Percentiles rank a stretch among this genome's conserved stretches.
phyloP scores from a whole-genome alignment of 2,888 invertebrate genomes.

The Noctua fimbriata region DNA sequence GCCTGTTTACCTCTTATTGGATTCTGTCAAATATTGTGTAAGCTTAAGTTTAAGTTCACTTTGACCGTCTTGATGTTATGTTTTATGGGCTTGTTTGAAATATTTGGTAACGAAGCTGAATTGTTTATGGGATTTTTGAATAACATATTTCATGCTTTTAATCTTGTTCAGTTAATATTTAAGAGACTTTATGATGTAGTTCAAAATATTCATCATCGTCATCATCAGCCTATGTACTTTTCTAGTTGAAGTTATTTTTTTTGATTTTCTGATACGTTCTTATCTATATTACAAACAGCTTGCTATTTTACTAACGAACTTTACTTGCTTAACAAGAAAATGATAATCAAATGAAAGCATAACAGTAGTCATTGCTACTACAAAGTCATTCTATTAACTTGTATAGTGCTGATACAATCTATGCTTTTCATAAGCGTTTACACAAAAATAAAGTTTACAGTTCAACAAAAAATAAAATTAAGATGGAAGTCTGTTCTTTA shows the following conservation, averaged over 20 bases:
- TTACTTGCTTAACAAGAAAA: neutral
- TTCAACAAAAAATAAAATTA: neutral
- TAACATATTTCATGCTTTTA: neutral
- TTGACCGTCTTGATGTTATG: conserved; percentile 30
- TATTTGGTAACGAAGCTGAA: neutral
- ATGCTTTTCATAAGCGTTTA: neutral
- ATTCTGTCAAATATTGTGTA: conserved; percentile 50
- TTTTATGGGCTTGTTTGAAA: conserved; percentile 5
- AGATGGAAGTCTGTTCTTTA: no score
- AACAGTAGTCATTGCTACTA: neutral
- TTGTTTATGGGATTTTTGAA: neutral
- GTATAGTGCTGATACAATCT: neutral
- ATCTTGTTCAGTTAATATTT: neutral
- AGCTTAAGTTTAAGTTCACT: conserved; percentile 38
- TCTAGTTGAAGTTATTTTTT: neutral
- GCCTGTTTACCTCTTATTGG: conserved; percentile 55
- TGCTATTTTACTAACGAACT: neutral
- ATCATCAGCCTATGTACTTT: neutral
- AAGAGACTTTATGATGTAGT: neutral
- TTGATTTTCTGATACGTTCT: neutral
- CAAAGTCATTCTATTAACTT: neutral
- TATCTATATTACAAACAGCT: neutral
- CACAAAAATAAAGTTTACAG: neutral
- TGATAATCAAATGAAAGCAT: neutral
- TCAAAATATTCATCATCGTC: neutral